Evolutionary conservation across 1,140 invertebrate genomes (phyloP), one percentile per base, ranked within the genome.

Genomic region (Homarus americanus): DNA sequence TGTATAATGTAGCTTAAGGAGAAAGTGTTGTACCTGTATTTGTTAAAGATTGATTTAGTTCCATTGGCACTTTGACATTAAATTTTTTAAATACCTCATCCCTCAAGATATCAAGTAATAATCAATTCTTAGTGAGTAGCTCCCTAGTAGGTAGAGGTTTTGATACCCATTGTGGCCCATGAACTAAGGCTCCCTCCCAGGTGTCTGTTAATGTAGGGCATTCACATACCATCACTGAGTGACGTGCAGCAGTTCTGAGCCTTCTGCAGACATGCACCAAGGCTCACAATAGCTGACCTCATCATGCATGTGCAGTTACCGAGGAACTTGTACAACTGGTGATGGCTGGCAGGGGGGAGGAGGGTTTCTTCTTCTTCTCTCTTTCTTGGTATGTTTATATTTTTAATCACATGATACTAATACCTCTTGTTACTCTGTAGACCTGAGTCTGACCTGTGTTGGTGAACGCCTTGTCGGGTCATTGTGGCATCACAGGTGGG

Each of bases 201-300:
- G 87, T 90, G 87, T 90, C 87, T 90, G 87, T 90, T 82, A 83
- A 80, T 90, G 87, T 90, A 90, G 87, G 87, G 87, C 80, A 82
- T 75, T 90, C 86, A 88, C 76, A 49, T 80, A 58, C 40, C 38
- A 72, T 87, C 36, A 38, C 49, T 80, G 82, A 69, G 53, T 41
- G 58, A 44, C 12, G n/a, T 63, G 63, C 86, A 79, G 86, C 58
- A 69, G 86, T 79, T 88, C 28, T 88, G 86, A 80, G 76, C 86
- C 86, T 79, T 80, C 34, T 80, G 69, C 66, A 44, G 15, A 44
- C n/a, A 69, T 80, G 9, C 75, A 88, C 10, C 41, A 80, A 66
- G 75, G 76, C 63, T 88, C 75, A 88, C 76, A 88, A 63, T 79
- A 49, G 53, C 86, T 79, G 76, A 49, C 41, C 41, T 38, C 36